phyloP scores from a whole-genome alignment of 2,797 vertebrate species.

The Galagoides demidoff region DNA sequence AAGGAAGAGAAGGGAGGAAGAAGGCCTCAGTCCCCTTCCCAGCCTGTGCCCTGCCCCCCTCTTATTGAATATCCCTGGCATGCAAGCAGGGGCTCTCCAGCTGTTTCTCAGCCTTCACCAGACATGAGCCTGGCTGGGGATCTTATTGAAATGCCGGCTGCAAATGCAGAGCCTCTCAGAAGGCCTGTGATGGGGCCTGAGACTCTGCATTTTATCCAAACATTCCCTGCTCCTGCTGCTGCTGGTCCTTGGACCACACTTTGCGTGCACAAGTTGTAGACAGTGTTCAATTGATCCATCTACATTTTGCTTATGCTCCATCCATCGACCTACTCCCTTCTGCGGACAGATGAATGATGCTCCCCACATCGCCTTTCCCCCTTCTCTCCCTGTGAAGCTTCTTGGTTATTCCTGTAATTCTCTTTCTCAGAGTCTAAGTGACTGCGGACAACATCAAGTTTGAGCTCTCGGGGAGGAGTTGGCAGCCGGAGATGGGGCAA shows the following conservation, averaged over 20 bases:
- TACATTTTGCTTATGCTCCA: too few relatives aligned
- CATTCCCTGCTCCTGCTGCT: background rate
- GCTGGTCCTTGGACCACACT: background rate
- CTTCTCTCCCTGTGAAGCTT: background rate
- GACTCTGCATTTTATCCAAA: background rate
- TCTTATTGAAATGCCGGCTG: background rate
- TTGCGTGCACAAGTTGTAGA: background rate
- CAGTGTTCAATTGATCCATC: rapidly evolving
- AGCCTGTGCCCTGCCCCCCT: rapidly evolving
- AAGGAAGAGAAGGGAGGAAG: background rate
- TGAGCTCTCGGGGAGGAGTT: background rate
- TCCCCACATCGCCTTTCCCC: background rate
- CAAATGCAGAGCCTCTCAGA: background rate
- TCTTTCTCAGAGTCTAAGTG: background rate
- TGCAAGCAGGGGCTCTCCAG: background rate
- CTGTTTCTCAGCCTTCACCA: background rate
- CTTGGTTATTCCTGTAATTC: background rate
- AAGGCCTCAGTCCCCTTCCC: rapidly evolving
- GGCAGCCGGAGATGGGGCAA: background rate
- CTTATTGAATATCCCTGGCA: rapidly evolving
- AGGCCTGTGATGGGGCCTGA: background rate
- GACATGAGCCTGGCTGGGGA: rapidly evolving
- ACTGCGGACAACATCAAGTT: background rate
- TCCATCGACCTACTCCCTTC: background rate
- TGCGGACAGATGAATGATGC: rapidly evolving